Evolutionary conservation across 2,113 vertebrate genomes (phyloP).

Genomic region (Octodon degus): DNA sequence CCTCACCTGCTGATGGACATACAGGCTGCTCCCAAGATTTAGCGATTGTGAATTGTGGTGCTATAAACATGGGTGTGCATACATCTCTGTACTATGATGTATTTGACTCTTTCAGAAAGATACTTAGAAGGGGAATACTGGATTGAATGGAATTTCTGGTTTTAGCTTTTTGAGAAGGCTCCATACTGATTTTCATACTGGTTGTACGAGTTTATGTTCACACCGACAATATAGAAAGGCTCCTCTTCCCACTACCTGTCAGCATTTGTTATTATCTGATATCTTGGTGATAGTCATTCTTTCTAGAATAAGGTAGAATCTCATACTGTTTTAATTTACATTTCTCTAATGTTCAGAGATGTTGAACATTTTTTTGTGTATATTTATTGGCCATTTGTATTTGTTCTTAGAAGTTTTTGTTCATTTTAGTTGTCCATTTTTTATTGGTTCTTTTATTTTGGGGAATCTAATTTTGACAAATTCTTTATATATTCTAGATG

Average conservation of each 20-base stretch:
- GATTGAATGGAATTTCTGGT: background rate
- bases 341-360: background rate
- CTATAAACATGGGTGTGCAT: background rate
- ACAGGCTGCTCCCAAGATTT: background rate
- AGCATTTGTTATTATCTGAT: background rate
- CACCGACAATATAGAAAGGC: background rate
- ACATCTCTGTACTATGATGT: background rate
- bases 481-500: background rate
- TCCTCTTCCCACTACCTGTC: background rate
- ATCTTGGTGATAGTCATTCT: background rate
- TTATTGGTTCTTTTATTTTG: background rate
- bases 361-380: background rate
- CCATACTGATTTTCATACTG: background rate
- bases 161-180: background rate
- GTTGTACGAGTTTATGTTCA: background rate
- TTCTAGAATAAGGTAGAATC: background rate
- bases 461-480: background rate
- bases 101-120: background rate
- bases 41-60: background rate
- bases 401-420: background rate
- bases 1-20: background rate
- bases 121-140: background rate
- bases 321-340: background rate
- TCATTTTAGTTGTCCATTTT: background rate
- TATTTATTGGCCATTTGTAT: background rate